Base-by-base conservation (phyloP, 2,113 vertebrate genomes). In the Sula dactylatra region DNA sequence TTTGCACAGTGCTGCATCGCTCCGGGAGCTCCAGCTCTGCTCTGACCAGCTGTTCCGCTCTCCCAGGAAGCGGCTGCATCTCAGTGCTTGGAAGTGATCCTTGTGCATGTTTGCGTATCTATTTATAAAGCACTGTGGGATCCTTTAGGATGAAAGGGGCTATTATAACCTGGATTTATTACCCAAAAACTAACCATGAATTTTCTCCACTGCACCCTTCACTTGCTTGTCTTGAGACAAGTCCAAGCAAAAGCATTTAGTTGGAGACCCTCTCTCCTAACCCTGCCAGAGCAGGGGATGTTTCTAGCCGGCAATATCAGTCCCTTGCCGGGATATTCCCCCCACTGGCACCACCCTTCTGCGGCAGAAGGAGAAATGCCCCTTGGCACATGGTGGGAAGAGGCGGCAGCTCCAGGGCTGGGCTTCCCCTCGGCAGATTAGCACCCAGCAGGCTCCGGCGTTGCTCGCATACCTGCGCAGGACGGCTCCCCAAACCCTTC, bases 391-490 rank as follows among this genome's bases (percentile, higher is more conserved):
- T 0, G n/a, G 42, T n/a, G 91, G 91, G 81, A 4, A 67, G 69
- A 25, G 91, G 76, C 34, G 4, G 92, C 91, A 27, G 87, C 76
- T 90, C 91, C 86, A 8, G 93, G 45, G 86, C 69, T 26, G 81
- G 93, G 87, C 40, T 94, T 84, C 55, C 94, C 81, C 40, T 10
- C 38, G 7, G 88, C 90, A 90, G 94, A 96, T 96, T 97, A 97
- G 27, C 93, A 7, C 88, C 88, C 56, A 1, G 59, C 59, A 7
- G 86, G 80, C 58, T 13, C 54, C 4, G 4, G 92, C 96, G 72
- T 96, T 62, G 54, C 80, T 97, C 10, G 0, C 82, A 92, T 95
- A 59, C 81, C 88, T 4, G 9, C 73, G 79, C 45, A 8, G 86
- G 27, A 42, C 0, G 13, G 82, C 27, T 62, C 89, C 8, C 6